These are phyloP conservation scores for Musca domestica DNA, from an alignment of 1,140 invertebrate genomes.

Conservation along the genomic window DNA sequence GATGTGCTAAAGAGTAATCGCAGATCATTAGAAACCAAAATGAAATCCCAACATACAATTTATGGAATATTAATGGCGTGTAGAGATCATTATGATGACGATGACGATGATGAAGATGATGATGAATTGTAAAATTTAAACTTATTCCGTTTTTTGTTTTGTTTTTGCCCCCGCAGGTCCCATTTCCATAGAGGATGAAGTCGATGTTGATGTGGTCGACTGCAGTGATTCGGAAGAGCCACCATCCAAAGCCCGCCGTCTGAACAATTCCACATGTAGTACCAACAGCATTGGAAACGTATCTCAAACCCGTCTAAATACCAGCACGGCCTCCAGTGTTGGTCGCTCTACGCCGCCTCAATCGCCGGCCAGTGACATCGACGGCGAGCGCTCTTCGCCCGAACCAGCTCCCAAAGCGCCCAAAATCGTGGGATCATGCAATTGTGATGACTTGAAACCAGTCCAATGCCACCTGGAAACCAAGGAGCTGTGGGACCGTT, in stretches of 20 bases:
- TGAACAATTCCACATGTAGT: constrained; percentile 34
- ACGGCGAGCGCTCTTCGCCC: constrained; percentile 50
- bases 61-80: background rate
- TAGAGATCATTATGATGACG: background rate
- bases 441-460: constrained; percentile 78
- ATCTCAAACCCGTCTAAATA: constrained; percentile 34
- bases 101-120: background rate
- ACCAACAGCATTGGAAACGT: constrained; percentile 26
- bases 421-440: constrained; percentile 64
- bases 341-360: constrained; percentile 50
- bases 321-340: constrained; percentile 49
- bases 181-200: constrained; percentile 56
- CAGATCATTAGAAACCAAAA: no score
- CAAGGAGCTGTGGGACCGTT: constrained; percentile 91
- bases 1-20: no score
- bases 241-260: constrained; percentile 41
- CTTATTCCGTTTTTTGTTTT: constrained; percentile 9
- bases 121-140: background rate
- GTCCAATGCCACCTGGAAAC: constrained; percentile 90
- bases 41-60: no score
- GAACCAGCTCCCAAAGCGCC: constrained; percentile 52
- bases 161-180: constrained; percentile 44
- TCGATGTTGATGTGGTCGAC: constrained; percentile 59
- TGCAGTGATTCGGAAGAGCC: constrained; percentile 56
- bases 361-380: constrained; percentile 49